Evolutionary conservation across 2,888 invertebrate genomes (phyloP).

Genomic region (Phengaris arion): DNA sequence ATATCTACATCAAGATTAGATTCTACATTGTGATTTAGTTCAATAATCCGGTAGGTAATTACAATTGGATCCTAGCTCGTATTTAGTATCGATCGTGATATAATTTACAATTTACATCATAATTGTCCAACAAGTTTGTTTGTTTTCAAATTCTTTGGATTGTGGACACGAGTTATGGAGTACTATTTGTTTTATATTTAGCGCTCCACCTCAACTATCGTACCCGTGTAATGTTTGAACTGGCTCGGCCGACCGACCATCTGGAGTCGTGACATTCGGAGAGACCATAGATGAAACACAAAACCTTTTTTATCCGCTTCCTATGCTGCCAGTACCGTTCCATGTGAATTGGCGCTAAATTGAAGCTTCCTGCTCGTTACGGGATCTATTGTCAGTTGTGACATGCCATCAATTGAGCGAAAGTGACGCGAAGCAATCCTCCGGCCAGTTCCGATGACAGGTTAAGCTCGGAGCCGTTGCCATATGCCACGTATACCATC

Average conservation of each 20-base stretch:
- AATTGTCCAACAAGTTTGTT: conserved; percentile 41
- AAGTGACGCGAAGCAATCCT: conserved; percentile 63
- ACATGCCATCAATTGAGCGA: conserved; percentile 74
- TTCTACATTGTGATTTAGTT: conserved; percentile 69
- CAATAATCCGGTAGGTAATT: conserved; percentile 77
- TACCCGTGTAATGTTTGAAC: conserved; percentile 76
- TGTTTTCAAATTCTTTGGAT: conserved; percentile 44
- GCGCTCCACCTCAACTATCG: conserved; percentile 77
- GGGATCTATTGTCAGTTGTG: conserved; percentile 60
- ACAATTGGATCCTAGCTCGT: conserved; percentile 39
- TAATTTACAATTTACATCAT: conserved; percentile 74
- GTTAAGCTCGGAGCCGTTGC: conserved; percentile 53
- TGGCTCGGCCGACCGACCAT: conserved; percentile 71
- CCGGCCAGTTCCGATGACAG: conserved; percentile 67
- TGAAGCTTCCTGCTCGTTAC: conserved; percentile 75
- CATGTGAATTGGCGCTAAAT: conserved; percentile 75
- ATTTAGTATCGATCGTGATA: conserved; percentile 58
- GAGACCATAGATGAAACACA: conserved; percentile 57
- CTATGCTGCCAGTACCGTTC: conserved; percentile 61
- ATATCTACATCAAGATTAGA: conserved; percentile 11
- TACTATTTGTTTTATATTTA: conserved; percentile 76
- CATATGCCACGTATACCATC: conserved; percentile 54
- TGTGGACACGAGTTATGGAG: conserved; percentile 62
- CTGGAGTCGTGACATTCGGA: conserved; percentile 76
- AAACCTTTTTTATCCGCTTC: conserved; percentile 63